Conservation (phyloP, 2,113 vertebrate species). For the Hemibagrus wyckioides region DNA sequence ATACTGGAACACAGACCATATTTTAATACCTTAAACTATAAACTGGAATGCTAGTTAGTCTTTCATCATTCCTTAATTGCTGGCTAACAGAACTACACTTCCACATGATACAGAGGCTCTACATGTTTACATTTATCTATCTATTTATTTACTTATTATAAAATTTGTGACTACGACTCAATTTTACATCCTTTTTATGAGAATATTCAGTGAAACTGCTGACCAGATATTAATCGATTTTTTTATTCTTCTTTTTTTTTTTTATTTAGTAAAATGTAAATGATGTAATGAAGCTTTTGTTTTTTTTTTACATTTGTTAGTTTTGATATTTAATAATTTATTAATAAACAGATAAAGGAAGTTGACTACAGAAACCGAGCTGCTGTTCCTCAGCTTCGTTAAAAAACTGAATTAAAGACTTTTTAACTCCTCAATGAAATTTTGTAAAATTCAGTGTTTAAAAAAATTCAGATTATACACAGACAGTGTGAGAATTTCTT, state of each 20-base stretch:
- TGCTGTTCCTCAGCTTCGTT: background rate
- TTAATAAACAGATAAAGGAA: background rate
- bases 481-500: background rate
- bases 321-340: background rate
- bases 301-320: background rate
- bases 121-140: background rate
- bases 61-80: slow-evolving; percentile 78
- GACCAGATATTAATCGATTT: background rate
- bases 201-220: background rate
- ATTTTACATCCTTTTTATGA: background rate
- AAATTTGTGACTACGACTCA: background rate
- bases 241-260: background rate
- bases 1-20: slow-evolving; percentile 80
- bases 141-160: background rate
- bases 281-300: background rate
- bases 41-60: slow-evolving; percentile 57
- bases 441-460: background rate
- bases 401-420: background rate
- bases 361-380: background rate
- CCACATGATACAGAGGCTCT: too few species aligned
- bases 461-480: background rate
- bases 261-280: background rate
- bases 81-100: slow-evolving; percentile 77
- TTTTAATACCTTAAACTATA: slow-evolving; percentile 68
- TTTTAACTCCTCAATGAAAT: background rate